Percentiles rank a stretch among this genome's conserved stretches.
Conservation (phyloP, 2,888 invertebrate genomes). For the Hirtodrosophila alboralis region DNA sequence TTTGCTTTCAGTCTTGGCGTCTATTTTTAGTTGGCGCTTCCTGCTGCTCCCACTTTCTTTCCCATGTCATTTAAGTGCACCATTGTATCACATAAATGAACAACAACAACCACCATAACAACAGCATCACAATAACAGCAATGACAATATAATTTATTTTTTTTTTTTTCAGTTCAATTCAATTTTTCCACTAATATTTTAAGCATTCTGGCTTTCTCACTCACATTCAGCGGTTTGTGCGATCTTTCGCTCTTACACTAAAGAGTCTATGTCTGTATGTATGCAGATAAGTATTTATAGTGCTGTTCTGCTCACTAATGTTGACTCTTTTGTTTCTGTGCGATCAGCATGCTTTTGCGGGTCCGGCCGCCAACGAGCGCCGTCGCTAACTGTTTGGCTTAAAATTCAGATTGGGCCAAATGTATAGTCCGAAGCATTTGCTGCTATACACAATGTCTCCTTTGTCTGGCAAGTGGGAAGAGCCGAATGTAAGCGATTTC, state of each 20-base stretch:
- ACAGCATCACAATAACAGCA: slow-evolving; percentile 8
- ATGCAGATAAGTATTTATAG: not conserved
- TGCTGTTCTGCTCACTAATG: slow-evolving; percentile 7
- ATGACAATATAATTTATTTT: too few relatives aligned
- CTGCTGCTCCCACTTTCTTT: slow-evolving; percentile 18
- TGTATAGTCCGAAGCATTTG: slow-evolving; percentile 10
- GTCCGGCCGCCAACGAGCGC: slow-evolving; percentile 68
- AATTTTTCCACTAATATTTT: slow-evolving; percentile 39
- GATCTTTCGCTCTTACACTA: slow-evolving; percentile 4
- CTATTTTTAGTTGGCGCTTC: slow-evolving; percentile 45
- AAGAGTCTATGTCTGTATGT: too few relatives aligned
- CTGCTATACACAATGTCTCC: slow-evolving; percentile 1
- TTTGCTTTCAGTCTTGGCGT: slow-evolving; percentile 15
- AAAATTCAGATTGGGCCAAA: slow-evolving; percentile 9
- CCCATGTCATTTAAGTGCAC: slow-evolving; percentile 36
- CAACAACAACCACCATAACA: slow-evolving; percentile 19
- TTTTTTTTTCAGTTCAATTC: slow-evolving; percentile 19
- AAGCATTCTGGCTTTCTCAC: slow-evolving; percentile 11
- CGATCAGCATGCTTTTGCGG: slow-evolving; percentile 34
- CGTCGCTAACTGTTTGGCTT: slow-evolving; percentile 63
- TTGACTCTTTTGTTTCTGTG: slow-evolving; percentile 31
- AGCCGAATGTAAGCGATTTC: slow-evolving; percentile 11
- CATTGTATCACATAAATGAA: slow-evolving; percentile 42
- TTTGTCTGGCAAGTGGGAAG: slow-evolving; percentile 8
- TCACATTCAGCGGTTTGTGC: not conserved